Evolutionary conservation across 2,888 invertebrate species (phyloP).

Genomic region (Pachymerium ferrugineum): DNA sequence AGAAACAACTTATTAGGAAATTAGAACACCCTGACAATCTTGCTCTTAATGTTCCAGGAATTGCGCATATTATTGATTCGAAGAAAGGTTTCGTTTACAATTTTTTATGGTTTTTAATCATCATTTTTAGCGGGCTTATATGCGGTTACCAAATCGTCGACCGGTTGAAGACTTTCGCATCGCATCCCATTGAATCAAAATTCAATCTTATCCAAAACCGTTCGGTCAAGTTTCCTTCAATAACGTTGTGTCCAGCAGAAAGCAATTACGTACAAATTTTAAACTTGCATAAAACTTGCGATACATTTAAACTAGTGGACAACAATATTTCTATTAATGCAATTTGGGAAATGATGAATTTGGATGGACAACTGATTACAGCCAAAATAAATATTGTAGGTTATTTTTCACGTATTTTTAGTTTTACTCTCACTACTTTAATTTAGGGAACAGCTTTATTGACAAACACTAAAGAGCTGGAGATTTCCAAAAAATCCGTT

Average conservation of each 20-base stretch:
- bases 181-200: not conserved
- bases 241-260: not conserved
- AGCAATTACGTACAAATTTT: not conserved
- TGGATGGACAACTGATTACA: no score
- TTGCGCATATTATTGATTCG: not conserved
- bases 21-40: no score
- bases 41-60: not conserved
- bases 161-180: not conserved
- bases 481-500: no score
- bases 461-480: no score
- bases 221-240: not conserved
- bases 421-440: no score
- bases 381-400: no score
- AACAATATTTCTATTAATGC: not conserved
- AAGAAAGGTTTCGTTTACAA: not conserved
- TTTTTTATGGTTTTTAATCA: not conserved
- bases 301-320: not conserved
- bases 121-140: not conserved
- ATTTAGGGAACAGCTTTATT: no score
- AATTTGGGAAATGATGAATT: no score
- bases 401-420: no score
- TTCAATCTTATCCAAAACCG: not conserved
- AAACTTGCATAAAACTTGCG: no score
- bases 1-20: no score
- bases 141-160: not conserved